phyloP scores from a whole-genome alignment of 1,140 invertebrate genomes.

The Copidosoma floridanum region DNA sequence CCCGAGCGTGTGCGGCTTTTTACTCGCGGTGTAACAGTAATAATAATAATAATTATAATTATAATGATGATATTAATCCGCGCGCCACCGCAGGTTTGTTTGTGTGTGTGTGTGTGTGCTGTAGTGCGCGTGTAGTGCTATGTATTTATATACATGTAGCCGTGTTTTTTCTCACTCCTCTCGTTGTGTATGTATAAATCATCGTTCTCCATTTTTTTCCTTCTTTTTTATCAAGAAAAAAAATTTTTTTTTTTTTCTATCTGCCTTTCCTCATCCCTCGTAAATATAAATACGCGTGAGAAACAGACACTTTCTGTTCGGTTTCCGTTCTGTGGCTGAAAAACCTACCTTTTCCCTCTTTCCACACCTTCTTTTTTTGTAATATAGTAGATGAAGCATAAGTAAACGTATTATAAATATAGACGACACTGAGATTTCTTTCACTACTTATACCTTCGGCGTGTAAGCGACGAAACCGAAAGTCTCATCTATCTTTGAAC shows the following conservation, averaged over 20 bases:
- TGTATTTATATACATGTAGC: constrained; percentile 18
- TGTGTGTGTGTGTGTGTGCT: too few relatives aligned
- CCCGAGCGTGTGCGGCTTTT: too few relatives aligned
- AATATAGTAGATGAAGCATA: constrained; percentile 25
- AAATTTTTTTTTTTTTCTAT: neutral
- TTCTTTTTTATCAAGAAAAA: neutral
- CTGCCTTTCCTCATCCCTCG: neutral
- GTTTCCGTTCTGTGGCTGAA: neutral
- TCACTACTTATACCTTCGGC: too few relatives aligned
- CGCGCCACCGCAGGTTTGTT: neutral
- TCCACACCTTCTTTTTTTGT: constrained; percentile 11
- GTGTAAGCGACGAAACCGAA: too few relatives aligned
- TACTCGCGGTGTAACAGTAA: too few relatives aligned
- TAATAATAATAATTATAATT: too few relatives aligned
- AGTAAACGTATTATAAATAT: constrained; percentile 18
- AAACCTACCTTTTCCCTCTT: neutral
- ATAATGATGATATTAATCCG: too few relatives aligned
- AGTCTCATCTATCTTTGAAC: too few relatives aligned
- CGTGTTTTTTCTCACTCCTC: constrained; percentile 22
- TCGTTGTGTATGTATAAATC: neutral
- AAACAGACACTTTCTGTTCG: too few relatives aligned
- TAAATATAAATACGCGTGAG: constrained; percentile 15
- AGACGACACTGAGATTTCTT: constrained; percentile 13
- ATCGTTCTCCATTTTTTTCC: neutral
- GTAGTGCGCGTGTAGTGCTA: constrained; percentile 8